phyloP scores from a whole-genome alignment of 2,888 invertebrate genomes.

The Cetonia aurata region DNA sequence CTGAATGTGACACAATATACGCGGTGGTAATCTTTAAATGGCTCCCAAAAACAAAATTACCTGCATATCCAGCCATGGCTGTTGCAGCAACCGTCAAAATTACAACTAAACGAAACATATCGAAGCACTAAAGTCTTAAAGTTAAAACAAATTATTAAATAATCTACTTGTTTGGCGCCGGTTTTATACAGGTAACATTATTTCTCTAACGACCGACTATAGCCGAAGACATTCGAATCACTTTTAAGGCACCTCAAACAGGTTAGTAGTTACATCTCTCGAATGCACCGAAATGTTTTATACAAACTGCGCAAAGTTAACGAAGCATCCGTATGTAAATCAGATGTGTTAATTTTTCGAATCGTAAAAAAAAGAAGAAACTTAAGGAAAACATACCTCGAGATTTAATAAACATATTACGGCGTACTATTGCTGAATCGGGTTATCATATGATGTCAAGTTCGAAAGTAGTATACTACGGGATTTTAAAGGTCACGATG shows the following conservation, averaged over 20 bases:
- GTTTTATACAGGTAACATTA: constrained; percentile 49
- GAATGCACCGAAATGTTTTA: constrained; percentile 3
- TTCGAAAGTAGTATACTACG: constrained; percentile 16
- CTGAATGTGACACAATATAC: too few relatives aligned
- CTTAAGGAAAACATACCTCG: constrained; percentile 35
- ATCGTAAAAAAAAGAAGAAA: not conserved
- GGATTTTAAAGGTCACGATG: constrained; percentile 32
- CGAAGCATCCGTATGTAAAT: constrained; percentile 11
- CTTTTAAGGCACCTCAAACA: constrained; percentile 21
- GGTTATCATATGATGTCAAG: constrained; percentile 42
- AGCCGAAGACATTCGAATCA: constrained; percentile 53
- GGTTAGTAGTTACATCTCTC: constrained; percentile 23
- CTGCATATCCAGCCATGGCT: constrained; percentile 51
- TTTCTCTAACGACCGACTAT: constrained; percentile 49
- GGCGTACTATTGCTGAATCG: constrained; percentile 18
- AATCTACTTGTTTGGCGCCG: constrained; percentile 36
- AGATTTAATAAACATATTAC: constrained; percentile 39
- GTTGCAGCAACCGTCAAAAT: constrained; percentile 43
- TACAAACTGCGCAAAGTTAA: constrained; percentile 3
- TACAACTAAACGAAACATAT: constrained; percentile 47
- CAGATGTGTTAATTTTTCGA: constrained; percentile 18
- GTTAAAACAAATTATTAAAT: constrained; percentile 40
- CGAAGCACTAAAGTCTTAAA: constrained; percentile 32
- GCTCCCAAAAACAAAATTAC: constrained; percentile 39
- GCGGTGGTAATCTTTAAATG: not conserved